Evolutionary conservation across 2,888 invertebrate genomes (phyloP), one percentile per base, ranked within the genome.

Genomic region (Cremastinae sp.): DNA sequence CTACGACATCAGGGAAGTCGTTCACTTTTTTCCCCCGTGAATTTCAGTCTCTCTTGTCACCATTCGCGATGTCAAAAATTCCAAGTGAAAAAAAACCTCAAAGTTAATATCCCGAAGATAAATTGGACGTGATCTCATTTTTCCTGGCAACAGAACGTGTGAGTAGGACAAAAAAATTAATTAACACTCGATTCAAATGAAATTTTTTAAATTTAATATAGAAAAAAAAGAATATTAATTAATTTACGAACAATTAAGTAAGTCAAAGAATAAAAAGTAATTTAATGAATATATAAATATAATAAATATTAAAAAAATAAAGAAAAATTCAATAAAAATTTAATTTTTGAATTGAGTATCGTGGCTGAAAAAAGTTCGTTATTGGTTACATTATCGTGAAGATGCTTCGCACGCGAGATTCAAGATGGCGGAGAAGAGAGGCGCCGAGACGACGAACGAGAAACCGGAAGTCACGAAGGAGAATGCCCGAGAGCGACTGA

Each of bases 401-500:
- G 66, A 72, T 72, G 68, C 56, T 64, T 54, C 58, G 41, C 8
- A 51, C 2, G 36, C 51, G 41, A 16, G 28, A 34, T 20, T 34
- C 9, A 36, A 56, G 45, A 72, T 72, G 75, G 72, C 56, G 58
- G 72, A 72, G 38, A 56, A 51, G 62, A 62, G 62, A 58, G 56
- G 36, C 53, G 59, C 45, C 9, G 58, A 12, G 38, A 64, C 56
- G 14, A 69, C 72, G 16, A 58, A 38, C n/a, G 20, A 43, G 51
- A n/a, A 58, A 12, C 41, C 68, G 43, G 69, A 59, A 38, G 16
- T 43, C 4, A 2, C 58, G 54, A 10, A 16, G 47, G 65, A 64
- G 65, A 53, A 68, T 49, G 45, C 38, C 9, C 81, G 62, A 8
- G 79, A 78, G 0, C 82, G 81, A 64, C 9, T 85, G 12, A 75